Conservation (phyloP, 2,113 vertebrate genomes). For the Entomyzon cyanotis region DNA sequence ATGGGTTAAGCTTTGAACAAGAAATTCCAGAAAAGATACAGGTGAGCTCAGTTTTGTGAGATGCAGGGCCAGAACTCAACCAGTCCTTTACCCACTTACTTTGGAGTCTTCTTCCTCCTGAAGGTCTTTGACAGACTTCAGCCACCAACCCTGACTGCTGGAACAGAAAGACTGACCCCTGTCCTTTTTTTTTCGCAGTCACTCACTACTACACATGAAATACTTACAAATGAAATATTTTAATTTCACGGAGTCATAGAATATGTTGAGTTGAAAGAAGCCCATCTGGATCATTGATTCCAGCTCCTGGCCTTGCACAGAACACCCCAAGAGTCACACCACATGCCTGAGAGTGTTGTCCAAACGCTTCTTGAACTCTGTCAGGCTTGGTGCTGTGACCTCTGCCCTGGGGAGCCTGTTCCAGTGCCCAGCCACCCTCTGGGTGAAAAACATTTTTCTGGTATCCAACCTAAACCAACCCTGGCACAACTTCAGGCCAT, state of each 20-base stretch:
- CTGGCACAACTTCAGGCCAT: accelerated
- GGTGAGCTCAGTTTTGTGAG: not conserved
- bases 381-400: not conserved
- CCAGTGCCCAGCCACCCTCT: not conserved
- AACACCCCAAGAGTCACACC: not conserved
- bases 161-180: not conserved
- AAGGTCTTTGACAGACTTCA: not conserved
- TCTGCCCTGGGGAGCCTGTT: not conserved
- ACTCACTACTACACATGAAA: not conserved
- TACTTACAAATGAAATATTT: too few relatives aligned
- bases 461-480: not conserved
- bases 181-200: not conserved
- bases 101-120: not conserved
- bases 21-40: not conserved
- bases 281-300: not conserved
- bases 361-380: accelerated
- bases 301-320: not conserved
- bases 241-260: not conserved
- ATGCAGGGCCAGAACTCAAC: not conserved
- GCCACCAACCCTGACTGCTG: not conserved
- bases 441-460: accelerated
- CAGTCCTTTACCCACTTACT: accelerated
- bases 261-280: not conserved
- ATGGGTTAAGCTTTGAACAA: not conserved
- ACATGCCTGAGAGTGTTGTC: accelerated